Evolutionary conservation across 2,113 vertebrate genomes (phyloP), one percentile per base, ranked within the genome.

Genomic region (Myiagra hebetior): DNA sequence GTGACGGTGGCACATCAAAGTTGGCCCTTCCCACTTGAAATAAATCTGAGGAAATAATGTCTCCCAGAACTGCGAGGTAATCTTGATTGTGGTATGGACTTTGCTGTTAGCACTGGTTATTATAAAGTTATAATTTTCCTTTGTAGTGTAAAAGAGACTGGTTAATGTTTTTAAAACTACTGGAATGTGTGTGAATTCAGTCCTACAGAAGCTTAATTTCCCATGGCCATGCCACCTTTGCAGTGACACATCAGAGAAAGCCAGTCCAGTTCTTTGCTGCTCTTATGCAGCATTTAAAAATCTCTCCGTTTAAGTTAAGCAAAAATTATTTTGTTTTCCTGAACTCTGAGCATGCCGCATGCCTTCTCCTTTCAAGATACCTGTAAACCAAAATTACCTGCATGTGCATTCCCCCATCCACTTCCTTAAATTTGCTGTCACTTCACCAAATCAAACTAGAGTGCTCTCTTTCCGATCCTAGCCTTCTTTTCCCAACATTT

Each of bases 321-420:
- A 49, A 42, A 28, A 68, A 10, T 28, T 46, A 11, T 19, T 17
- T 30, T 28, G 2, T 18, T 65, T 77, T 64, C 11, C 27, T 55
- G 39, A 35, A 39, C 11, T 14, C 50, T 28, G 13, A 49, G 26
- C 15, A 4, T 35, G 14, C 39, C 35, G 24, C 6, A 4, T 47
- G 30, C 22, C 15, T 39, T 16, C 28, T 47, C 17, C 12, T 81
- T 74, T 46, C 49, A 49, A 37, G 28, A 56, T 8, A 44, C 30
- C 27, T 8, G 5, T 44, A 60, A 69, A 30, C 6, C 13, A 68
- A 52, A 88, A 53, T 37, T 21, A 53, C n/a, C 15, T 49, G 30
- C 20, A 27, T 2, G 0, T 17, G 17, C 8, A 3, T 15, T 46
- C 12, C 5, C 33, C 10, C 5, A 14, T 44, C 44, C 18, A 42